Evolutionary conservation across 2,113 vertebrate species (phyloP), one percentile per base, ranked within the genome.

Genomic region (Calypte anna): DNA sequence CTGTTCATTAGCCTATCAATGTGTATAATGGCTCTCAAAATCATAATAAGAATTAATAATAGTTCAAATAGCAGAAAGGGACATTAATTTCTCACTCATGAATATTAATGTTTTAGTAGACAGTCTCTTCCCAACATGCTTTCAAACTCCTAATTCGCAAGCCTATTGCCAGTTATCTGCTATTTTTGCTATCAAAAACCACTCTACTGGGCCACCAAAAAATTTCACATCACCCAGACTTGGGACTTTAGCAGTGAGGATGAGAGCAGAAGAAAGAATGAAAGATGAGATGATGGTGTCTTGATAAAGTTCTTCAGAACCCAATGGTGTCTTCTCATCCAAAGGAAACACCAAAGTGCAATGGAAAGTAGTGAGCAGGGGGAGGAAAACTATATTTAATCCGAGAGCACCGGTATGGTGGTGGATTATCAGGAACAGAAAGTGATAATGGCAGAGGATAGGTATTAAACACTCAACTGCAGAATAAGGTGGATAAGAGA

Each of bases 31-130:
- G 96, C 77, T 97, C 97, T 96, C 92, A 97, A 94, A 96, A 97
- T 94, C 69, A 94, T 93, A 96, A 96, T 93, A 95, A 95, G 95
- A 97, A 97, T 96, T 97, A 97, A 97, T 94, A 97, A 94, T 95
- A 97, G 94, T 96, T 97, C 95, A 97, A 96, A 96, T 53, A 96
- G 80, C 81, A 97, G 88, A 96, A 97, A 95, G 66, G 85, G 94
- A 76, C 93, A 97, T 97, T 97, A 96, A 94, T 96, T 97, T 96
- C 84, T 97, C 92, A 55, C 59, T 94, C 72, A 86, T 97, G 88
- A 97, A 97, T 97, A 97, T 91, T 85, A 95, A 92, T 68, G 20
- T 22, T 79, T 63, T 36, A 85, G 90, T 46, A 85, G 90, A 87
- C n/a, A 64, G 50, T 80, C 78, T 81, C 70, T 81, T 91, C 79